phyloP scores from a whole-genome alignment of 2,113 vertebrate species.

The Spermophilus dauricus region DNA sequence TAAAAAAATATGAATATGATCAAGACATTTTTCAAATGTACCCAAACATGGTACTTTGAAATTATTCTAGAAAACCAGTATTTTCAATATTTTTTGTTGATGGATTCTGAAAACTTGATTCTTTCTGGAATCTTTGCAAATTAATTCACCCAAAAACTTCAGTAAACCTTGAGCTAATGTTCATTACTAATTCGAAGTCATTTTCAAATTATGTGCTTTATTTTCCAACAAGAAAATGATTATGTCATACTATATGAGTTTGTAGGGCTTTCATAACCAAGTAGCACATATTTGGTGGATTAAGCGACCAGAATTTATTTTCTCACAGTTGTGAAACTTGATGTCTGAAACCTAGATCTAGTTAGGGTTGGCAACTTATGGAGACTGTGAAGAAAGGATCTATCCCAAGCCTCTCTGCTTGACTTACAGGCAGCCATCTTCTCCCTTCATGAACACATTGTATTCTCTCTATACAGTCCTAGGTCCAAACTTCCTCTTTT shows the following conservation, averaged over 20 bases:
- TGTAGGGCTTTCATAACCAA: background rate
- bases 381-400: background rate
- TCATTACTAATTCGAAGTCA: constrained; percentile 29
- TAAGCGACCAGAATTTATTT: background rate
- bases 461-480: background rate
- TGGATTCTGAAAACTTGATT: constrained; percentile 64
- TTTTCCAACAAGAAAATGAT: constrained; percentile 47
- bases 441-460: fast-evolving
- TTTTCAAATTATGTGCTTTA: background rate
- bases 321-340: background rate
- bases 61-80: constrained; percentile 59
- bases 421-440: background rate
- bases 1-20: constrained; percentile 10
- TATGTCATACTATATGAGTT: background rate
- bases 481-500: background rate
- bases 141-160: constrained; percentile 12
- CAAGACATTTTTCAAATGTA: constrained; percentile 73
- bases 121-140: constrained; percentile 41
- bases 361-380: background rate
- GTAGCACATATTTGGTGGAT: background rate
- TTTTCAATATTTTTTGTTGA: constrained; percentile 43
- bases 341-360: background rate
- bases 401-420: background rate
- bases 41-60: constrained; percentile 50
- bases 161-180: constrained; percentile 36